A percentile compares a stretch with the other conserved stretches of the same genome.
These are phyloP conservation scores for Scolanthus callimorphus DNA, from an alignment of 92 coral and sea anemone genomes.

Conservation along the genomic window DNA sequence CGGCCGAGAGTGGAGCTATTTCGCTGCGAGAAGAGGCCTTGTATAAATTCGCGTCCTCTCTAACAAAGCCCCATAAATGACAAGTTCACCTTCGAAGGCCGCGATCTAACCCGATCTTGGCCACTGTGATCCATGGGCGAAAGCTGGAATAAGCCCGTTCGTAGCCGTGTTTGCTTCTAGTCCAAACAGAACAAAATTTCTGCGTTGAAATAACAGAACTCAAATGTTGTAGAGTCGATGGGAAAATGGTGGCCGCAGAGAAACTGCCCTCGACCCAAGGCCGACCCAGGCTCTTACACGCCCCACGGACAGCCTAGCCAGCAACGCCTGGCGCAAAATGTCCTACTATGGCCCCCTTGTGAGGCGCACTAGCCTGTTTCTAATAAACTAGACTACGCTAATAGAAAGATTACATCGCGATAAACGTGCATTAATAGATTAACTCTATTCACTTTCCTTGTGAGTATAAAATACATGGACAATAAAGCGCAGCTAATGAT, in stretches of 20 bases:
- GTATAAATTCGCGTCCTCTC: slow-evolving; percentile 88
- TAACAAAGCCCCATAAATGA: slow-evolving; percentile 72
- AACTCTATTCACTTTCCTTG: not conserved
- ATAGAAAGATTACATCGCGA: not conserved
- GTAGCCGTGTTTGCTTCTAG: slow-evolving; percentile 79
- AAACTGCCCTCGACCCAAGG: slow-evolving; percentile 72
- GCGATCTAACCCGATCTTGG: slow-evolving; percentile 91
- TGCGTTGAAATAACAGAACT: slow-evolving; percentile 79
- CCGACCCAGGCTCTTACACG: slow-evolving; percentile 81
- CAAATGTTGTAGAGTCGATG: slow-evolving; percentile 77
- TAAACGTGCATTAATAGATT: not conserved
- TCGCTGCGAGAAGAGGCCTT: slow-evolving; percentile 37
- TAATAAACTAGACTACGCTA: too few species aligned
- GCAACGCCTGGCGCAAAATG: slow-evolving; percentile 25
- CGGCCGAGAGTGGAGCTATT: slow-evolving; percentile 24
- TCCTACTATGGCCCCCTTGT: slow-evolving; percentile 16
- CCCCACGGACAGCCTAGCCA: slow-evolving; percentile 74
- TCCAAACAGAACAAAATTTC: slow-evolving; percentile 70
- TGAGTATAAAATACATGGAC: too few species aligned
- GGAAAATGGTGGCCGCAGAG: slow-evolving; percentile 88
- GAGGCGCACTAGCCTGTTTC: too few species aligned
- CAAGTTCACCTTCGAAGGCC: slow-evolving; percentile 86
- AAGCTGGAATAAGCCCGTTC: slow-evolving; percentile 70
- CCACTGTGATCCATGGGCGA: slow-evolving; percentile 95
- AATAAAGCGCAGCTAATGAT: too few species aligned